Base-by-base conservation (phyloP, 53 echinoderm and acorn worm genomes). In the Apostichopus leukothele region DNA sequence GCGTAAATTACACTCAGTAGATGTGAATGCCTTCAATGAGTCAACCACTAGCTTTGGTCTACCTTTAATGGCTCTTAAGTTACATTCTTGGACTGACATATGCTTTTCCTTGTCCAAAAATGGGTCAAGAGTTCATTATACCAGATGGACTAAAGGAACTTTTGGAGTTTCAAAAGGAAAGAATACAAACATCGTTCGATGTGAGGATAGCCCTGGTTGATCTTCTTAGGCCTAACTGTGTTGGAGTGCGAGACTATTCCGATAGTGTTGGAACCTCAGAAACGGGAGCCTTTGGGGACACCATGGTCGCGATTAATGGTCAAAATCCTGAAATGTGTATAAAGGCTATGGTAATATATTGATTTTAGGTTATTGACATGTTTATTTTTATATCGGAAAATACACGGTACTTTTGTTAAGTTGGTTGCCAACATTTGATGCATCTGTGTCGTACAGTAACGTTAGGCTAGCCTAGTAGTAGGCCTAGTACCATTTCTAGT, bases 111-210 rank as follows among this genome's bases (percentile, higher is more conserved):
- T 53, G 79, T 53, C 54, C n/a, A 79, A 53, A 52, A 9, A 79
- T 79, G 79, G 79, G 79, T 79, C 79, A 79, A 54, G 79, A 79
- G 52, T 79, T 79, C 52, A 14, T 79, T 14, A 79, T 79, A n/a
- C 16, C 79, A 54, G 79, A 79, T 79, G 79, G 79, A 52, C 79
- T 52, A 52, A 79, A 79, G 9, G 79, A 52, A 19, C 79, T 79
- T 79, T 52, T 79, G 54, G 54, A 79, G 79, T 79, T 79, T 9
- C 79, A 79, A 79, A 79, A 20, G 79, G 79, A 79, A 26, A 79
- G 79, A 79, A 79, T 79, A 79, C 79, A 79, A 54, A 79, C 0
- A 79, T 26, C 20, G 79, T 79, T 79, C 79, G 79, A 79, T 54
- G 79, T 79, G 6, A 51, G 39, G 52, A 79, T 79, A 79, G 79